phyloP scores from a whole-genome alignment of 2,888 invertebrate species.

The Lymantria monacha region DNA sequence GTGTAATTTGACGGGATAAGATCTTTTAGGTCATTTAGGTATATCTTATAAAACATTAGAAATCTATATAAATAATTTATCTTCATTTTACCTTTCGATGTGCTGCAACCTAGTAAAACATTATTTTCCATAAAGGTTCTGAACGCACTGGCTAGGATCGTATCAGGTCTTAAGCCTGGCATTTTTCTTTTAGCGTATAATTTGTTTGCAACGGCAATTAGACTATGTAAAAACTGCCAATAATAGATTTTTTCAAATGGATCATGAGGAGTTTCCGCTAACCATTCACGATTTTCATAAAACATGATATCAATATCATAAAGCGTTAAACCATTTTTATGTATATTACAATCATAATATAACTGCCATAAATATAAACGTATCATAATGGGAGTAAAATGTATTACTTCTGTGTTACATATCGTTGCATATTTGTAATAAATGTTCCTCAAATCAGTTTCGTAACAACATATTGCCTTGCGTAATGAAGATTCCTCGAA shows the following conservation, averaged over 20 bases:
- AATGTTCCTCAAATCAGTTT: conserved; percentile 70
- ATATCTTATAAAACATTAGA: too few relatives aligned
- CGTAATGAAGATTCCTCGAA: conserved; percentile 72
- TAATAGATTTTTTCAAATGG: conserved; percentile 84
- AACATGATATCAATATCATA: conserved; percentile 76
- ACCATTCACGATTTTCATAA: conserved; percentile 69
- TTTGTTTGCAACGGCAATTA: conserved; percentile 75
- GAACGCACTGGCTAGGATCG: conserved; percentile 77
- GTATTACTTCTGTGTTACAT: conserved; percentile 57
- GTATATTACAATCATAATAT: conserved; percentile 79
- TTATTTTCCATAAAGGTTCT: conserved; percentile 75
- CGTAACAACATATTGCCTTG: conserved; percentile 70
- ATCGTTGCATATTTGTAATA: conserved; percentile 79
- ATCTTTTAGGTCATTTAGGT: too few relatives aligned
- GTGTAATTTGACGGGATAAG: too few relatives aligned
- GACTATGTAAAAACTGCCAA: conserved; percentile 83
- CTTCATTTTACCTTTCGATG: conserved; percentile 57
- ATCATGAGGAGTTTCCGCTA: conserved; percentile 66
- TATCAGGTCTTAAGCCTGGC: conserved; percentile 60
- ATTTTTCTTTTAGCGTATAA: conserved; percentile 64
- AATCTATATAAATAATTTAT: too few relatives aligned
- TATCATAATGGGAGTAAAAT: conserved; percentile 69
- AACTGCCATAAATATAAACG: conserved; percentile 84
- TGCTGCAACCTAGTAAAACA: conserved; percentile 63
- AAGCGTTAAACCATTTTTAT: conserved; percentile 71